Evolutionary conservation across 92 coral and sea anemone genomes (phyloP), one percentile per base, ranked within the genome.

Genomic region (Montipora capitata): DNA sequence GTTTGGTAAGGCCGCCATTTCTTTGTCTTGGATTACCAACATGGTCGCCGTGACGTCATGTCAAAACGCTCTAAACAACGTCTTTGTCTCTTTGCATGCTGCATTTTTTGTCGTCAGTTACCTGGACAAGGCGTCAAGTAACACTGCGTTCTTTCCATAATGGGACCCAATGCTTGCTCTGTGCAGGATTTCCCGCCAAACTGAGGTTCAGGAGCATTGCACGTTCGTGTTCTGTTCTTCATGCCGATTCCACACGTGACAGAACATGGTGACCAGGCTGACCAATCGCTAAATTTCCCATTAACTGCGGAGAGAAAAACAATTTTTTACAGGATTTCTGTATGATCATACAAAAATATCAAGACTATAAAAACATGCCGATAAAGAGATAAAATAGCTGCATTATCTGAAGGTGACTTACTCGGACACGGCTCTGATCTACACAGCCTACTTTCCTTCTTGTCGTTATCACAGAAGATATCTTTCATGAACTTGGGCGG

Each of bases 121-220:
- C 99, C 98, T 89, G 96, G 98, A 73, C 99, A 98, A 3, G 99
- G 99, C 82, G 90, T 95, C 81, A 94, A 82, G 51, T 96, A 92
- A 64, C 99, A 98, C 79, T 88, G 89, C 4, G 96, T 92, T 0
- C 90, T 73, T 83, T 96, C 98, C 63, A 79, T 66, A 54, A 82
- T 90, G 2, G 99, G 92, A 3, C 98, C 99, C 91, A 94, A 84
- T 72, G 64, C 95, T 84, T 95, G 98, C 94, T 95, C 98, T 14
- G 96, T 71, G 86, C 99, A 98, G 6, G 98, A 88, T 65, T 96
- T 92, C 64, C 99, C 99, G 69, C 99, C 99, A 84, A 88, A 95
- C 64, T 92, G 91, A 2, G 99, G 93, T 16, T 89, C 85, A 40
- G 99, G 99, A 3, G 94, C 94, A 3, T 85, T 84, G 77, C 99